phyloP scores from a whole-genome alignment of 2,797 vertebrate species.

The Siniperca scherzeri region DNA sequence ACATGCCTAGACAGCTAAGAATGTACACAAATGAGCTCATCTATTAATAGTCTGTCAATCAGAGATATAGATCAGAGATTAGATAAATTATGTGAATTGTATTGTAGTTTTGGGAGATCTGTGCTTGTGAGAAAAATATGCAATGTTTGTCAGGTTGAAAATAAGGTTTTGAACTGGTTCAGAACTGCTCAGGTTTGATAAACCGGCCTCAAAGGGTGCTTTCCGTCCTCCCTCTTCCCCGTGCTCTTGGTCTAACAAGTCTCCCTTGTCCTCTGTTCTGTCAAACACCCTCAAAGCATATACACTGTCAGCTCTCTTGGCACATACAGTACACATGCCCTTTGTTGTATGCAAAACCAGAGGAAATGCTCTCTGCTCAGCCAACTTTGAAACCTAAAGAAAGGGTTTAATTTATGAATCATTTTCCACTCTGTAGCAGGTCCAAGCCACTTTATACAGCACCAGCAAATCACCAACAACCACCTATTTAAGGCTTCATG shows the following conservation, averaged over 20 bases:
- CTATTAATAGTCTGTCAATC: conserved; percentile 54
- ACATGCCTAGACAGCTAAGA: conserved; percentile 83
- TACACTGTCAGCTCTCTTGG: conserved; percentile 29
- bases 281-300: conserved; percentile 24
- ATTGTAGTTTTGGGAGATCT: conserved; percentile 42
- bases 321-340: conserved; percentile 36
- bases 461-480: conserved; percentile 63
- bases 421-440: conserved; percentile 57
- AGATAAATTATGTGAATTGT: conserved; percentile 46
- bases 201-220: conserved; percentile 83
- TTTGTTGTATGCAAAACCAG: conserved; percentile 54
- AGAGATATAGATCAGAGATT: conserved; percentile 51
- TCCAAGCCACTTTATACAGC: conserved; percentile 62
- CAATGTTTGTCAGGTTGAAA: conserved; percentile 78
- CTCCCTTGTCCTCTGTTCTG: conserved; percentile 31
- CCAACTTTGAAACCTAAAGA: conserved; percentile 29
- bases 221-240: neutral
- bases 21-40: conserved; percentile 78
- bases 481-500: conserved; percentile 34
- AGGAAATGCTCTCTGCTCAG: conserved; percentile 42
- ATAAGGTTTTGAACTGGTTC: conserved; percentile 66
- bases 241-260: conserved; percentile 20
- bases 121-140: conserved; percentile 75
- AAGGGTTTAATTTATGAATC: conserved; percentile 23
- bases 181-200: conserved; percentile 79